phyloP scores from a whole-genome alignment of 92 coral and sea anemone species.

The Siderastrea siderea region DNA sequence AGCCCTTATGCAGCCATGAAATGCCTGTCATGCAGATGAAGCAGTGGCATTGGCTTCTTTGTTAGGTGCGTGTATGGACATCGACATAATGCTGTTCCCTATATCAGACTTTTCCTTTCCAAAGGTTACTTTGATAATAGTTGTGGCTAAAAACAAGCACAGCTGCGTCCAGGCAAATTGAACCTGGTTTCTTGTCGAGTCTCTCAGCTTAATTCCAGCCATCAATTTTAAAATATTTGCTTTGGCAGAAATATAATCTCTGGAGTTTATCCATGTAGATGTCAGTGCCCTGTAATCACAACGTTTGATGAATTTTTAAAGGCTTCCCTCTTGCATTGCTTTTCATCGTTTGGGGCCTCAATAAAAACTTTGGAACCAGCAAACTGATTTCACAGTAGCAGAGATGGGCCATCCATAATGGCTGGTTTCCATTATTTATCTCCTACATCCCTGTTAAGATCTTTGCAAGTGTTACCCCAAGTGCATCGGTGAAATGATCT shows the following conservation, averaged over 20 bases:
- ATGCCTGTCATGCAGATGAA: too few species aligned
- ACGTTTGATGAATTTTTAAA: neutral
- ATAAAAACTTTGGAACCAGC: neutral
- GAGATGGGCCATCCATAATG: slow-evolving; percentile 18
- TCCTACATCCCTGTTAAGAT: too few species aligned
- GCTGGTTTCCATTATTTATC: neutral
- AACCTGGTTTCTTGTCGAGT: neutral
- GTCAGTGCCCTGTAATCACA: neutral
- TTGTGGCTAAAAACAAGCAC: slow-evolving; percentile 4
- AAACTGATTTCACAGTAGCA: neutral
- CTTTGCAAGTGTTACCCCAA: too few species aligned
- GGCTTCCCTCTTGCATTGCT: slow-evolving; percentile 11
- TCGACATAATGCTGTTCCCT: too few species aligned
- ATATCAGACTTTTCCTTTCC: neutral
- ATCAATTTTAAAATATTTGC: neutral
- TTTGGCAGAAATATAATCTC: slow-evolving; percentile 17
- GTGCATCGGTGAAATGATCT: too few species aligned
- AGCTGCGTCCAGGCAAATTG: neutral
- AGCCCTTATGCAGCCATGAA: too few species aligned
- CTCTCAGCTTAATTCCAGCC: slow-evolving; percentile 21
- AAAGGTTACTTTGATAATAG: slow-evolving; percentile 1
- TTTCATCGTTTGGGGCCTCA: neutral
- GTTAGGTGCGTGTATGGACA: too few species aligned
- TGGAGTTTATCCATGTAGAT: slow-evolving; percentile 14
- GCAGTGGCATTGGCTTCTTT: too few species aligned